A percentile compares a stretch with the other conserved stretches of the same genome.
These are phyloP conservation scores for Liolophura sinensis DNA, from an alignment of 1,140 invertebrate genomes.

Conservation along the genomic window DNA sequence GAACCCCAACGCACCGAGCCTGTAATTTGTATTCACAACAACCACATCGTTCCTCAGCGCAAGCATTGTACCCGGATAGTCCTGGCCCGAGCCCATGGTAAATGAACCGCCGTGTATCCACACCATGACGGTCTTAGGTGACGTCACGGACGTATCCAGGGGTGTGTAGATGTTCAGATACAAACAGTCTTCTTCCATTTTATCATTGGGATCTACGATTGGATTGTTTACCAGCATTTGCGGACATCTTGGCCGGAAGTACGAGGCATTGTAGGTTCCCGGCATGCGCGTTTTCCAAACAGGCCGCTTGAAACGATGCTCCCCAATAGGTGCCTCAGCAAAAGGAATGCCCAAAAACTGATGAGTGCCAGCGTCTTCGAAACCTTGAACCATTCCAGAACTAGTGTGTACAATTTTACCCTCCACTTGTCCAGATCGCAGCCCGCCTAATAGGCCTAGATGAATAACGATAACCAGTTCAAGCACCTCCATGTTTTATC, in stretches of 20 bases:
- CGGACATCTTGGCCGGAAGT: constrained; percentile 88
- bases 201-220: constrained; percentile 11
- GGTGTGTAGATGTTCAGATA: constrained; percentile 38
- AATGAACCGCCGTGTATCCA: constrained; percentile 39
- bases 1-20: constrained; percentile 58
- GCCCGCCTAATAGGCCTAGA: too few relatives aligned
- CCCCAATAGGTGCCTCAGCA: constrained; percentile 86
- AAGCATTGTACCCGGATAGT: constrained; percentile 36
- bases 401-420: too few relatives aligned
- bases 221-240: constrained; percentile 76
- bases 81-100: constrained; percentile 16
- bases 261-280: constrained; percentile 62
- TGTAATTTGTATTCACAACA: constrained; percentile 62
- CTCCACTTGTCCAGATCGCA: too few relatives aligned
- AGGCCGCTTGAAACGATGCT: constrained; percentile 83
- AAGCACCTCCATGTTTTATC: too few relatives aligned
- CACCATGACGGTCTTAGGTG: constrained; percentile 31
- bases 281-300: constrained; percentile 72
- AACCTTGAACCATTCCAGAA: too few relatives aligned
- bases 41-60: constrained; percentile 55
- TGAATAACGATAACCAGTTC: too few relatives aligned
- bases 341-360: constrained; percentile 91
- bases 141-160: constrained; percentile 56
- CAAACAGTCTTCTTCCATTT: constrained; percentile 37
- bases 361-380: too few relatives aligned